Base-by-base conservation (phyloP, 2,888 invertebrate genomes). In the Pachliopta kotzebuea region DNA sequence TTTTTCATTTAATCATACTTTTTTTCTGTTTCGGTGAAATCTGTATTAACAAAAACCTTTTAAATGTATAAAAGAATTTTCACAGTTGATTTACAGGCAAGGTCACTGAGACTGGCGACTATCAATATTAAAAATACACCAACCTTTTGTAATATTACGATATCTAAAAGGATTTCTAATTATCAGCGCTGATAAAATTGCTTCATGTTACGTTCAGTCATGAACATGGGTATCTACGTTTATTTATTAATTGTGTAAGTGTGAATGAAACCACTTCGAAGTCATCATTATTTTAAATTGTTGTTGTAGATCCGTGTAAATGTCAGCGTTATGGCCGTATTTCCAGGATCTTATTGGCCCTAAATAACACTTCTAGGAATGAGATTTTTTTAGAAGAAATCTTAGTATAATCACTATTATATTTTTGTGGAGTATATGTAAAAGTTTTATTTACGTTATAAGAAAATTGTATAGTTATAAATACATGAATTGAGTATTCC, bases 91-190 rank as follows among this genome's bases (percentile, higher is more conserved):
- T 45, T 57, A 63, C 62, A 65, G 59, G 62, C 83, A 84, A 86
- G 84, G 83, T 74, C 80, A 70, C 60, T 68, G 72, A 73, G 76
- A 74, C 76, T 80, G 79, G 80, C 79, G 78, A 81, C 80, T 72
- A 71, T 58, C 63, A 59, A 74, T 70, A 74, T 76, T 81, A 76
- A 80, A 83, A 84, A 84, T 76, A 73, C 73, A 76, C 71, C 67
- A 45, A 45, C 74, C 71, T 85, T 81, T 76, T 72, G 77, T 75
- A 83, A 83, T 72, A 70, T 56, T 68, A 49, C 65, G 63, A 67
- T 65, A 67, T 62, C 63, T 64, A 70, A 45, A 63, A 60, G 53
- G 67, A 63, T 62, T 67, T 68, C 66, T 66, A 68, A 65, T 60
- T 64, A 63, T 56, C 18, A 56, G 37, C n/a, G 62, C 65, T 57